Percentiles rank a stretch among this genome's conserved stretches.
Evolutionary conservation across 2,113 vertebrate genomes (phyloP).

Genomic region (Noturus placidus): DNA sequence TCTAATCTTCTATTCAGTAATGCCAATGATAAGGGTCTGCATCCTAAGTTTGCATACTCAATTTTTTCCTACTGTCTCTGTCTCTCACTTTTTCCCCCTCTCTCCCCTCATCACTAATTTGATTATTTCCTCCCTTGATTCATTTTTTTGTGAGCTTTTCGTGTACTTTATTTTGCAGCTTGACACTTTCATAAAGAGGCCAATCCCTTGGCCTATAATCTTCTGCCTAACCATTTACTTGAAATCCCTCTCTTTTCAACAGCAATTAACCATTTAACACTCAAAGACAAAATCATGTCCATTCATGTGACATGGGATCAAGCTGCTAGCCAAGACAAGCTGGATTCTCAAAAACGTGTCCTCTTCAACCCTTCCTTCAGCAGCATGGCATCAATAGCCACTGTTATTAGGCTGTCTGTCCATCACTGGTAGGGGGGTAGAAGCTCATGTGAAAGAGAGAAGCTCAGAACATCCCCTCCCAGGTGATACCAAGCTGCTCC

Average conservation of each 20-base stretch:
- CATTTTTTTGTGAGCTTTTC: constrained; percentile 64
- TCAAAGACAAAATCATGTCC: constrained; percentile 74
- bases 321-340: constrained; percentile 68
- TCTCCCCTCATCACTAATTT: constrained; percentile 77
- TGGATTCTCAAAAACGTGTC: constrained; percentile 72
- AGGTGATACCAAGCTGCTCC: constrained; percentile 68
- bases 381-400: constrained; percentile 51
- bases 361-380: constrained; percentile 65
- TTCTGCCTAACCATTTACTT: constrained; percentile 71
- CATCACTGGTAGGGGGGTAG: constrained; percentile 60
- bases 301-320: constrained; percentile 72
- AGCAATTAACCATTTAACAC: constrained; percentile 78
- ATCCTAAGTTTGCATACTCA: constrained; percentile 74
- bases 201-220: constrained; percentile 77
- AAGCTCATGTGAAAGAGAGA: constrained; percentile 64
- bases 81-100: constrained; percentile 68
- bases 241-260: constrained; percentile 69
- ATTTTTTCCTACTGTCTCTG: constrained; percentile 61
- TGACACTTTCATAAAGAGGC: constrained; percentile 72
- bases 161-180: constrained; percentile 81
- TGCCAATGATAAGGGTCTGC: constrained; percentile 88
- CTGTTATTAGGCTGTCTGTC: constrained; percentile 64
- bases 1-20: constrained; percentile 96
- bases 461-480: constrained; percentile 51
- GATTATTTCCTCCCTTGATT: constrained; percentile 75